Evolutionary conservation across 53 echinoderm and acorn worm genomes (phyloP).

Genomic region (Antedon mediterranea): DNA sequence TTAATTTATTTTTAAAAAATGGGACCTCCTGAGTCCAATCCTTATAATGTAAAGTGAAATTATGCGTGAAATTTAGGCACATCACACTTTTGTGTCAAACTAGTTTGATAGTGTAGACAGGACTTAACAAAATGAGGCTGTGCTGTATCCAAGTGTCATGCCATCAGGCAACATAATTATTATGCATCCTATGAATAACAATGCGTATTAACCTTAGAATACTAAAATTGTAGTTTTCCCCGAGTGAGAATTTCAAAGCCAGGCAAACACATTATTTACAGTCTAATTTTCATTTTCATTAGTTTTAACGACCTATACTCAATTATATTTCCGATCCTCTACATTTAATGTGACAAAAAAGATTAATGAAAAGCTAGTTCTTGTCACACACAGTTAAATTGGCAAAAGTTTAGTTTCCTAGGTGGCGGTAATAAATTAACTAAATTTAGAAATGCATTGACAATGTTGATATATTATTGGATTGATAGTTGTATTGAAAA

Average conservation of each 20-base stretch:
- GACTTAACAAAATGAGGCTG: background rate
- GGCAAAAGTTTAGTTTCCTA: background rate
- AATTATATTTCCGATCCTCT: background rate
- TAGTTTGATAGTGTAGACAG: too few species aligned
- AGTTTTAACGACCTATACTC: background rate
- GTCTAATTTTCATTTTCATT: background rate
- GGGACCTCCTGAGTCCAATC: too few species aligned
- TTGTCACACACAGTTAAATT: background rate
- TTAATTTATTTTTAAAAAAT: too few species aligned
- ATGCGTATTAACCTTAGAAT: background rate
- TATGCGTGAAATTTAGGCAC: too few species aligned
- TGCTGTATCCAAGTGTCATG: background rate
- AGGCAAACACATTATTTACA: background rate
- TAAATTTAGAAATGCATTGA: background rate
- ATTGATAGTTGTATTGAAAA: too few species aligned
- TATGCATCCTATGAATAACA: background rate
- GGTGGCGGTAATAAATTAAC: background rate
- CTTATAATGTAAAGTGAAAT: too few species aligned
- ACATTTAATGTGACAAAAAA: slow-evolving; percentile 1
- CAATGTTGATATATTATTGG: background rate
- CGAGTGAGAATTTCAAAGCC: background rate
- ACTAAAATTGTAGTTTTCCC: background rate
- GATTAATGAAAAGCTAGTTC: background rate
- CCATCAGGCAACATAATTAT: background rate
- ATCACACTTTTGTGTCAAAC: too few species aligned